Percentiles rank a stretch among this genome's conserved stretches.
These are phyloP conservation scores for Euthynnus affinis DNA, from an alignment of 2,797 vertebrate genomes.

Conservation along the genomic window DNA sequence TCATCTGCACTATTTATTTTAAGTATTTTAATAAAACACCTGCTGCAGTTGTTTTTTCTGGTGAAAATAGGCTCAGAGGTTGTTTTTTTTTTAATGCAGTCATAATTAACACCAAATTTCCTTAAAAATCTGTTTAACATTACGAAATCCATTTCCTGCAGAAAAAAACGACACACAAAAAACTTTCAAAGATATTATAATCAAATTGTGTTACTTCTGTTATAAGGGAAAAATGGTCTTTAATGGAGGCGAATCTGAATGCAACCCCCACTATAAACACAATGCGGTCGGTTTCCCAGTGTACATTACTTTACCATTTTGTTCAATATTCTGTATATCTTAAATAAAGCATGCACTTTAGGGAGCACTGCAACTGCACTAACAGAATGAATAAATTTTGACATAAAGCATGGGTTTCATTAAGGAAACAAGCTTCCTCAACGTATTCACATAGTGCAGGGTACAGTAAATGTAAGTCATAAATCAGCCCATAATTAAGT, in stretches of 20 bases:
- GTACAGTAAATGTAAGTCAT: neutral
- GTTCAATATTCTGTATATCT: neutral
- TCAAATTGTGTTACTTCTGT: neutral
- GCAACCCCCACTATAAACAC: neutral
- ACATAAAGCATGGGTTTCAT: neutral
- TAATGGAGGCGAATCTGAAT: neutral
- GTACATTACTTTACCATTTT: neutral
- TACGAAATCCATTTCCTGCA: neutral
- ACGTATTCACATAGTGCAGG: neutral
- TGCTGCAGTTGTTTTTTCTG: neutral
- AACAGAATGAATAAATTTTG: neutral
- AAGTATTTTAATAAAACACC: neutral
- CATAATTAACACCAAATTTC: neutral
- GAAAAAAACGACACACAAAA: neutral
- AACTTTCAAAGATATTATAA: neutral
- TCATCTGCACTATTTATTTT: neutral
- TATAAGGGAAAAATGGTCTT: no score
- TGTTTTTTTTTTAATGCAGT: neutral
- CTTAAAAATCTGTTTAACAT: neutral
- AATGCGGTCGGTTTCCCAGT: no score
- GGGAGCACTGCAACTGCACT: neutral
- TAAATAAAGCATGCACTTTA: neutral
- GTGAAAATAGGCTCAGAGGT: neutral
- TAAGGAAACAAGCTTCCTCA: neutral
- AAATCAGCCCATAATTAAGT: neutral